Percentiles rank a stretch among this genome's conserved stretches.
Conservation (phyloP, 2,888 invertebrate species). For the Acholoe squamosa region DNA sequence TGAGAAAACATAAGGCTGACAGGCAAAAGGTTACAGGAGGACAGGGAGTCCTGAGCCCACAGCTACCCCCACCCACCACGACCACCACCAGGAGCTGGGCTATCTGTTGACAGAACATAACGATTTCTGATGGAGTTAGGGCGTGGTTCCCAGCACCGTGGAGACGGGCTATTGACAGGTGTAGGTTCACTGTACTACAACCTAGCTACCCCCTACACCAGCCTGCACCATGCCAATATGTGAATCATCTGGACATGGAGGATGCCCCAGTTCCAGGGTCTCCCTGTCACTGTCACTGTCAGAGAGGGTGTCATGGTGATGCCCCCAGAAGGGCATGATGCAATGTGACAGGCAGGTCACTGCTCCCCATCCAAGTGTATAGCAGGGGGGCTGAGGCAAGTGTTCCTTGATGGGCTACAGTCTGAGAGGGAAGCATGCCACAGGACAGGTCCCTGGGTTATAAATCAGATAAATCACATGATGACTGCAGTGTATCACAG, state of each 20-base stretch:
- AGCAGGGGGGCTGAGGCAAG: neutral
- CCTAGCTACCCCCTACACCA: neutral
- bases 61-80: neutral
- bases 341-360: neutral
- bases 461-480: neutral
- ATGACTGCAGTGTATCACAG: neutral
- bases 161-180: slow-evolving; percentile 59
- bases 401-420: neutral
- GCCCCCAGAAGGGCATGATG: slow-evolving; percentile 8
- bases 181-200: neutral
- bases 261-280: slow-evolving; percentile 24
- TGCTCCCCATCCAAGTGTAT: neutral
- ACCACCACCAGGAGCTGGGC: neutral
- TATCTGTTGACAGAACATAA: slow-evolving; percentile 46
- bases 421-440: neutral
- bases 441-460: neutral
- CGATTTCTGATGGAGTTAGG: slow-evolving; percentile 56
- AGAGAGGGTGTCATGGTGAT: neutral
- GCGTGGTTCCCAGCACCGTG: slow-evolving; percentile 33
- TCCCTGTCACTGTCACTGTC: slow-evolving; percentile 11
- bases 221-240: slow-evolving; percentile 34
- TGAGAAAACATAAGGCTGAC: too few species aligned
- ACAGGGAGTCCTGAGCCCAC: too few species aligned
- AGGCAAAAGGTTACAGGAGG: too few species aligned
- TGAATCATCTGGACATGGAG: slow-evolving; percentile 15